Evolutionary conservation across 2,888 invertebrate genomes (phyloP).

Genomic region (Arctia plantaginis): DNA sequence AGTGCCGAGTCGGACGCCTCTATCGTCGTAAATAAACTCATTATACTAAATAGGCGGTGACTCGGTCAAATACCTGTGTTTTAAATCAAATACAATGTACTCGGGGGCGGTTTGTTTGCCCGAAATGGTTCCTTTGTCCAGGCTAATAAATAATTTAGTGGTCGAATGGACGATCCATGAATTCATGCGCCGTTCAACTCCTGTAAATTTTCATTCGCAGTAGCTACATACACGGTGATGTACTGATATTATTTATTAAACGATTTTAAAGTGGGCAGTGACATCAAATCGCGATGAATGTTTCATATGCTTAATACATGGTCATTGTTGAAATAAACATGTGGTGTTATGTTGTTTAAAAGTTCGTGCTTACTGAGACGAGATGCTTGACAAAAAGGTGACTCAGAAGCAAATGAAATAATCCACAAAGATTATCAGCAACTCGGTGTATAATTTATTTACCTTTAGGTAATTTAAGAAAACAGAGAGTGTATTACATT

Average conservation of each 20-base stretch:
- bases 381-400: constrained; percentile 28
- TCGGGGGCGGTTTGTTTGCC: constrained; percentile 69
- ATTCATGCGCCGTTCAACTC: constrained; percentile 66
- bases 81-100: constrained; percentile 74
- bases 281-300: constrained; percentile 59
- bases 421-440: constrained; percentile 57
- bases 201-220: constrained; percentile 60
- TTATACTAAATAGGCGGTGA: constrained; percentile 66
- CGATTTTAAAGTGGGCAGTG: constrained; percentile 56
- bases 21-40: constrained; percentile 73
- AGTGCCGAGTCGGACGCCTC: constrained; percentile 57
- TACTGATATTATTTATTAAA: constrained; percentile 56
- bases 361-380: constrained; percentile 36
- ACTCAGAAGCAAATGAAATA: constrained; percentile 48
- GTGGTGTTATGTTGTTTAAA: constrained; percentile 50
- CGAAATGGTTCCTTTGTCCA: constrained; percentile 72
- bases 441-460: constrained; percentile 55
- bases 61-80: constrained; percentile 82
- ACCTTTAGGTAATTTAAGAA: constrained; percentile 61
- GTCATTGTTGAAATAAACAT: constrained; percentile 50
- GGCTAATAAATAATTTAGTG: constrained; percentile 75
- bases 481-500: constrained; percentile 73
- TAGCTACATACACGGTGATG: constrained; percentile 48
- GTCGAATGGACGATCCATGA: constrained; percentile 58
- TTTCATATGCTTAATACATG: constrained; percentile 57